phyloP scores from a whole-genome alignment of 2,113 vertebrate species.

The Ariopsis seemanni region DNA sequence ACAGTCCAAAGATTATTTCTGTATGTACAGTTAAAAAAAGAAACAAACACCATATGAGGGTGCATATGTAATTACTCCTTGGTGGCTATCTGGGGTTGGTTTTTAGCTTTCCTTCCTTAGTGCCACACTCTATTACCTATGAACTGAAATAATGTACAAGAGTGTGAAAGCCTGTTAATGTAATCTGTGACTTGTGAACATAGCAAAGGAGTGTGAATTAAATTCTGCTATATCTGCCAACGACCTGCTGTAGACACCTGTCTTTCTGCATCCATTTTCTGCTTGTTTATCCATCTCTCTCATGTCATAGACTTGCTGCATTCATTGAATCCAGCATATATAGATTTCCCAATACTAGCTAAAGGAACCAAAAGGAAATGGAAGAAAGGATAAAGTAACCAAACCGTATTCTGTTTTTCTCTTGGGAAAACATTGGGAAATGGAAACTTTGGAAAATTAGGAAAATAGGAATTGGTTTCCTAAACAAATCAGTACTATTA shows the following conservation, averaged over 20 bases:
- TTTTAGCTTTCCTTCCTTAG: background rate
- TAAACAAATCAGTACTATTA: background rate
- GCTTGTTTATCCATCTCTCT: constrained; percentile 3
- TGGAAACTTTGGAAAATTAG: background rate
- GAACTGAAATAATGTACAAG: constrained; percentile 35
- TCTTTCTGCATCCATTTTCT: background rate
- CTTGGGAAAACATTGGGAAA: background rate
- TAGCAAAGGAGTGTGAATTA: constrained; percentile 48
- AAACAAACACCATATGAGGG: background rate
- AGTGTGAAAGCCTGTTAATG: constrained; percentile 40
- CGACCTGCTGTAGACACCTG: constrained; percentile 23
- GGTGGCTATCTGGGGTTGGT: background rate
- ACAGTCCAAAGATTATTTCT: background rate
- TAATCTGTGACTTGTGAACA: constrained; percentile 20
- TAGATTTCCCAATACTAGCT: no score
- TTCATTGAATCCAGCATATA: background rate
- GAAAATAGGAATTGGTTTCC: background rate
- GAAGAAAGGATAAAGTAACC: background rate
- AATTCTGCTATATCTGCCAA: constrained; percentile 39
- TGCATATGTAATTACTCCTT: constrained; percentile 15
- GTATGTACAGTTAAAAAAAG: background rate
- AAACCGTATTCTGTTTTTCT: background rate
- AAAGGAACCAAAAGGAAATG: background rate
- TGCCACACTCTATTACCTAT: constrained; percentile 15
- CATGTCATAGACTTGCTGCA: background rate